Percentiles rank a stretch among this genome's conserved stretches.
Conservation (phyloP, 2,113 vertebrate species). For the Acanthisitta chloris region DNA sequence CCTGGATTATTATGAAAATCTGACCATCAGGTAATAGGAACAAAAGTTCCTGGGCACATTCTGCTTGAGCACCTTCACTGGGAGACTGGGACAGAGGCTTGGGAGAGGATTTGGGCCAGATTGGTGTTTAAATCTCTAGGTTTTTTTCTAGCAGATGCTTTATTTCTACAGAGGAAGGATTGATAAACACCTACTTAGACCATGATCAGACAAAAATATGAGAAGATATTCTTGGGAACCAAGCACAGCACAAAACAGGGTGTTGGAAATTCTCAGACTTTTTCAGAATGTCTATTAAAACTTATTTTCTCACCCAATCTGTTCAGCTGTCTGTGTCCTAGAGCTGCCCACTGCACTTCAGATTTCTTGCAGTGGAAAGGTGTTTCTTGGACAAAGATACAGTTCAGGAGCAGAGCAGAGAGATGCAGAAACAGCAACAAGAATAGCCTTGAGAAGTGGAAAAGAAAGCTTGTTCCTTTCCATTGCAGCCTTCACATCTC, state of each 20-base stretch:
- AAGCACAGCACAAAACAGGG: neutral
- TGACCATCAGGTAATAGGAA: neutral
- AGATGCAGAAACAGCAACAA: neutral
- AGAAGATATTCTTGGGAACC: neutral
- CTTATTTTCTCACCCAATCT: neutral
- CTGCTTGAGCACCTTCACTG: neutral
- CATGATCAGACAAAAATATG: neutral
- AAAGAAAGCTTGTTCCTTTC: neutral
- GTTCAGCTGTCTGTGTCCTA: neutral
- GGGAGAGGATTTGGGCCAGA: neutral
- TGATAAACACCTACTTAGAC: neutral
- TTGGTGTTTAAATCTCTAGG: neutral
- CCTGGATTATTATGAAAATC: neutral
- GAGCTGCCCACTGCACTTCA: neutral
- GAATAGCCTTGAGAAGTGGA: neutral
- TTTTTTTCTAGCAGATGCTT: neutral
- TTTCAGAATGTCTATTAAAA: neutral
- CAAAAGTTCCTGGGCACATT: neutral
- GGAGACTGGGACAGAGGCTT: no score
- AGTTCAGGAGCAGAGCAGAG: neutral
- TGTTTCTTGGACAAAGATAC: neutral
- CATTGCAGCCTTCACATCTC: neutral
- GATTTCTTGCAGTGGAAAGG: neutral
- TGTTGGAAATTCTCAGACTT: neutral
- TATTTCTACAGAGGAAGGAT: neutral